Evolutionary conservation across 2,113 vertebrate genomes (phyloP), one percentile per base, ranked within the genome.

Genomic region (Aptenodytes patagonicus): DNA sequence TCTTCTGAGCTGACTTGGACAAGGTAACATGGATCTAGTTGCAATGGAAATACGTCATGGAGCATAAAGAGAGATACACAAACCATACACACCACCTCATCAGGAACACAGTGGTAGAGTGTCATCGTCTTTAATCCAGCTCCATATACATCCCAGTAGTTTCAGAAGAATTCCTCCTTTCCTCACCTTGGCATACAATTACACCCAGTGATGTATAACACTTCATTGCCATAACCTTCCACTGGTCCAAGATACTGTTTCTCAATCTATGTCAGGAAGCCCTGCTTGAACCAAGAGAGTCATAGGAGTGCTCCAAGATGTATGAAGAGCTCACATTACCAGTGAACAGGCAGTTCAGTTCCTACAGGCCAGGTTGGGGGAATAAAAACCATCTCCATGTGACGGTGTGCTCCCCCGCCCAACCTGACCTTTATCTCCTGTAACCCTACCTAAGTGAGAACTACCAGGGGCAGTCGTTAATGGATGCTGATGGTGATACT

Each of bases 1-100:
- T 98, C 93, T 97, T 97, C 89, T 97, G 97, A 57, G 97, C 95
- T 31, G 97, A 96, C 68, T 89, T 97, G n/a, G 96, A 95, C 61
- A 98, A 95, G 28, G 81, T 80, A 72, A 97, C 75, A 21, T 29
- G 58, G 52, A 97, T 57, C 98, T 98, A 91, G 52, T 71, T 44
- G 77, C 60, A 92, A 86, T 13, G 54, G 29, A 85, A 96, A 94
- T 11, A 73, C 10, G 51, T 29, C 44, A n/a, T 3, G 36, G 15
- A 65, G 32, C 46, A 11, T 80, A 34, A 69, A 62, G 58, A 66
- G 34, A 69, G 26, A 29, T 24, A 52, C 28, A 58, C 16, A 36
- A 46, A 62, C 13, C 18, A 26, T 21, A 15, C 18, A 31, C 6
- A 73, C 24, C 11, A 29, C 11, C 25, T 78, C 47, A 26, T 36